Evolutionary conservation across 2,888 invertebrate genomes (phyloP).

Genomic region (Limnephilus auricula): DNA sequence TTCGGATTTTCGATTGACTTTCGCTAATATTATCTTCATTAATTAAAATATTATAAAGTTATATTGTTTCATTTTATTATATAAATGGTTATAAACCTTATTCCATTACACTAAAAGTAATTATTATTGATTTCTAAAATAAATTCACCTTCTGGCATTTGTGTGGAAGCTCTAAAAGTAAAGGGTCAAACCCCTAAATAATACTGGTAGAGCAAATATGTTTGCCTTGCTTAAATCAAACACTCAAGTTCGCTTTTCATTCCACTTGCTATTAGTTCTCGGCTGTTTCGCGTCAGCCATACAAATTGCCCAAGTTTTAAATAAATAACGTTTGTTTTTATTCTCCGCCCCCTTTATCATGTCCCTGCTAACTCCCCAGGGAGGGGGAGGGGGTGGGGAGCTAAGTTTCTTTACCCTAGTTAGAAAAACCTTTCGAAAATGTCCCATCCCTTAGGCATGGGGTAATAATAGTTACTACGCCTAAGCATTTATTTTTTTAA

Average conservation of each 20-base stretch:
- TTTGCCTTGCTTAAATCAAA: slow-evolving; percentile 23
- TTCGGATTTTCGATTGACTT: no score
- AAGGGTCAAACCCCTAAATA: neutral
- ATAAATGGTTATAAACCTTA: no score
- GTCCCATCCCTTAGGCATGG: neutral
- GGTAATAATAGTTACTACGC: neutral
- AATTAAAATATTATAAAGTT: no score
- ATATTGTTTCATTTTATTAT: no score
- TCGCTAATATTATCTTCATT: no score
- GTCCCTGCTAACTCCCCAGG: slow-evolving; percentile 53
- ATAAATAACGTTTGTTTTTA: slow-evolving; percentile 64
- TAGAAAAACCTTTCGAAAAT: slow-evolving; percentile 27
- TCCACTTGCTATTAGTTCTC: slow-evolving; percentile 39
- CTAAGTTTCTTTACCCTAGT: slow-evolving; percentile 62
- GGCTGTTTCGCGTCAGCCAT: slow-evolving; percentile 41
- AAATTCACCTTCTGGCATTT: neutral
- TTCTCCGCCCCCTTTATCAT: slow-evolving; percentile 59
- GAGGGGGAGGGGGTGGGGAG: slow-evolving; percentile 25
- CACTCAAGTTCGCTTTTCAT: slow-evolving; percentile 41
- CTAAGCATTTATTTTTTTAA: neutral
- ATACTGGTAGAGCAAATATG: slow-evolving; percentile 16
- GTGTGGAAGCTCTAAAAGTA: neutral
- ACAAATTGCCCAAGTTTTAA: slow-evolving; percentile 59
- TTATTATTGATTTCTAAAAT: neutral
- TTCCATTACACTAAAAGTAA: no score